phyloP scores from a whole-genome alignment of 2,113 vertebrate genomes.

The Thermophis baileyi region DNA sequence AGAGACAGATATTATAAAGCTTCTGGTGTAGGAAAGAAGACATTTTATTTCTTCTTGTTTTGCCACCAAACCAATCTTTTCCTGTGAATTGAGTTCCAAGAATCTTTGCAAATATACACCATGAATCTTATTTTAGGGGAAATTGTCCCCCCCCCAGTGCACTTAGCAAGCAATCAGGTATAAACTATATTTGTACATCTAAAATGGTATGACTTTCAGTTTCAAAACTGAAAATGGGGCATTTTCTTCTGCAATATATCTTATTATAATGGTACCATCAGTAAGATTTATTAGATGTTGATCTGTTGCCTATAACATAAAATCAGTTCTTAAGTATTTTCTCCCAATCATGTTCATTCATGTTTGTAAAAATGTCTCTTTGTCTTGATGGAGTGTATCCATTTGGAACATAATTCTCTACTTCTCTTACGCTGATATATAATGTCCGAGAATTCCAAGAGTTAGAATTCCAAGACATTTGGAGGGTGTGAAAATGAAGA shows the following conservation, averaged over 20 bases:
- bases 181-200: neutral
- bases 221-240: neutral
- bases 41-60: neutral
- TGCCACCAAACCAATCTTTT: neutral
- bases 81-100: neutral
- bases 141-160: neutral
- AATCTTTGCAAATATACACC: neutral
- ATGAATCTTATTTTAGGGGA: neutral
- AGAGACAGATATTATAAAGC: neutral
- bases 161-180: neutral
- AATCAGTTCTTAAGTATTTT: neutral
- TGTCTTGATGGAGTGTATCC: neutral
- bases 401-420: neutral
- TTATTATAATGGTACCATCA: neutral
- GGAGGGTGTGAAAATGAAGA: neutral
- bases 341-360: neutral
- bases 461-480: neutral
- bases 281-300: neutral
- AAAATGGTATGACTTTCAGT: neutral
- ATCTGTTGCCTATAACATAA: neutral
- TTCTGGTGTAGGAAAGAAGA: neutral
- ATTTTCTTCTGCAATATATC: neutral
- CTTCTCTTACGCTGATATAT: neutral
- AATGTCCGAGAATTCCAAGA: neutral
- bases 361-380: neutral